Base-by-base conservation (phyloP, 2,888 invertebrate species). In the Stegana nigrithorax region DNA sequence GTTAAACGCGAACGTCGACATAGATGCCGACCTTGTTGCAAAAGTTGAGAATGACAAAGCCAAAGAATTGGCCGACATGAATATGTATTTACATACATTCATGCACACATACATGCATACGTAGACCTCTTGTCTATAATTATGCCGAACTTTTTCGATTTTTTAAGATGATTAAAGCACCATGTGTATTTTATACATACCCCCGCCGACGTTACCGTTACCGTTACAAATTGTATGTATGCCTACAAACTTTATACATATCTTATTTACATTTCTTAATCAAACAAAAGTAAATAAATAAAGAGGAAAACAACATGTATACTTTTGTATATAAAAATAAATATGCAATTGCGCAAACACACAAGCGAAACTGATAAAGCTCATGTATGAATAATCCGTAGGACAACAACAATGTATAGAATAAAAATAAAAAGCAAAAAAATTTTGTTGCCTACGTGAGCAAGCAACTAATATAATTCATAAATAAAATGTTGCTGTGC, bases 201-300 rank as follows among this genome's bases (percentile, higher is more conserved):
- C n/a, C n/a, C n/a, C n/a, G n/a, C n/a, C n/a, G n/a, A n/a, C n/a
- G n/a, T n/a, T n/a, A n/a, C n/a, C n/a, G n/a, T n/a, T n/a, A n/a
- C n/a, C n/a, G n/a, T n/a, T n/a, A n/a, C n/a, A n/a, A n/a, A n/a
- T n/a, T n/a, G n/a, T n/a, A 65, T 56, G 64, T 59, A 51, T 56
- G 57, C 58, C 58, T 36, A 64, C 71, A 77, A 71, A 69, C 65
- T 75, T 68, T 44, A 60, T 26, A n/a, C 32, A 32, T 29, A 29
- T 29, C 10, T 29, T 29, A 29, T 7, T 29, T 29, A 29, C 10
- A 29, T 29, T 29, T 29, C 10, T 29, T 29, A 10, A 7, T 7
- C 29, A 29, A 32, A 32, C 32, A 32, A 32, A 2, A 32, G 6
- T 32, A 32, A n/a, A n/a, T n/a, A n/a, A n/a, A n/a, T n/a, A 42